Evolutionary conservation across 2,888 invertebrate species (phyloP), one percentile per base, ranked within the genome.

Genomic region (Hemaris fuciformis): DNA sequence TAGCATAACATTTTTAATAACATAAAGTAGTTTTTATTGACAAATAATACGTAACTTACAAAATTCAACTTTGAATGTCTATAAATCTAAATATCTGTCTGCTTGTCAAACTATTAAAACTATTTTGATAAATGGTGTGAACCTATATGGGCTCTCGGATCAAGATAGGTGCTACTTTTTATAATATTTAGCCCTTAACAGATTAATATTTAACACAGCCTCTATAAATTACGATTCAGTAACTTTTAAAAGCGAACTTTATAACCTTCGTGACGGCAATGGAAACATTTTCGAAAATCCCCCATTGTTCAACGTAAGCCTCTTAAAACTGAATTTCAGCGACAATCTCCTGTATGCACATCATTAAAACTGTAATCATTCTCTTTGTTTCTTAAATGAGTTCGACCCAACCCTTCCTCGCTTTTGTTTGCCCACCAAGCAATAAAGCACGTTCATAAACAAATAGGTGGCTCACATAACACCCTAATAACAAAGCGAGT

Each of bases 391-490:
- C 53, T 31, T 53, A 53, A 53, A 53, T 53, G 31, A 53, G 18
- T 31, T 31, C 8, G 18, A 53, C 53, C 53, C 53, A 18, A 27
- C 53, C 27, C 53, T 53, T 25, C 25, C 25, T 13, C 23, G 5
- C 25, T 23, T 46, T 53, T 53, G 53, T 53, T 31, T 15, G 27
- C 3, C 7, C 53, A 18, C 53, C 18, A 27, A 10, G 46, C 13
- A 23, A 22, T 23, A 57, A 38, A 57, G 57, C n/a, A 57, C 38
- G 8, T 56, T 27, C 38, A 53, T 53, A 60, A 53, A 41, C 60
- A 59, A 41, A 48, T 48, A 48, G 38, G 46, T 8, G 23, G 45
- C 43, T 41, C 13, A 38, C 23, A 60, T 8, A 62, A 62, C n/a
- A n/a, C n/a, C n/a, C n/a, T n/a, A n/a, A n/a, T n/a, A n/a, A n/a